Conservation (phyloP, 1,140 invertebrate species). For the Manduca sexta region DNA sequence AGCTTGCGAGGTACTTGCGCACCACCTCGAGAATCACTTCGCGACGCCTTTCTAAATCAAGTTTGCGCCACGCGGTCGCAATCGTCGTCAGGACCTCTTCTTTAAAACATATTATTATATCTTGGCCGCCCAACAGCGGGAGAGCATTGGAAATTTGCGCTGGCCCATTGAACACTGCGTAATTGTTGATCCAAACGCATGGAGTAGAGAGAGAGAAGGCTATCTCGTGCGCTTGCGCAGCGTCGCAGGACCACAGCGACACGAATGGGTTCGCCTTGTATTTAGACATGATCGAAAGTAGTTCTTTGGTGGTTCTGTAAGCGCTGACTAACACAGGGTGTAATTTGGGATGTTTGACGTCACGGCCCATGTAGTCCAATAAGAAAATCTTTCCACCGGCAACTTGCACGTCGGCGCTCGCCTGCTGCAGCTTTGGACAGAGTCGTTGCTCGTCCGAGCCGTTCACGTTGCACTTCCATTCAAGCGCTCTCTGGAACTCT, state of each 20-base stretch:
- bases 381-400: slow-evolving; percentile 26
- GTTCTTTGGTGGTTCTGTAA: slow-evolving; percentile 39
- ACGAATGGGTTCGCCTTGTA: slow-evolving; percentile 12
- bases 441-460: not conserved
- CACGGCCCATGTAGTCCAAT: slow-evolving; percentile 17
- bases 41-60: not conserved
- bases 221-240: slow-evolving; percentile 30
- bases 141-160: slow-evolving; percentile 1
- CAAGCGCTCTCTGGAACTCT: slow-evolving; percentile 21
- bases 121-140: not conserved
- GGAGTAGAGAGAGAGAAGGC: slow-evolving; percentile 7
- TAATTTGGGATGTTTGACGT: not conserved
- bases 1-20: not conserved
- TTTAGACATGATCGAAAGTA: slow-evolving; percentile 17
- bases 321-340: slow-evolving; percentile 17
- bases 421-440: too few relatives aligned
- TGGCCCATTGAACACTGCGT: slow-evolving; percentile 23
- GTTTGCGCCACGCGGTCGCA: not conserved
- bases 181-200: slow-evolving; percentile 35
- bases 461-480: slow-evolving; percentile 19
- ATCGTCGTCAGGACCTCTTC: not conserved
- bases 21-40: not conserved
- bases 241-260: slow-evolving; percentile 27
- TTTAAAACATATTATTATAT: too few relatives aligned
- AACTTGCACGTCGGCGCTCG: not conserved